A percentile compares a stretch with the other conserved stretches of the same genome.
These are phyloP conservation scores for Dichetophora obliterata DNA, from an alignment of 2,888 invertebrate species.

Conservation along the genomic window DNA sequence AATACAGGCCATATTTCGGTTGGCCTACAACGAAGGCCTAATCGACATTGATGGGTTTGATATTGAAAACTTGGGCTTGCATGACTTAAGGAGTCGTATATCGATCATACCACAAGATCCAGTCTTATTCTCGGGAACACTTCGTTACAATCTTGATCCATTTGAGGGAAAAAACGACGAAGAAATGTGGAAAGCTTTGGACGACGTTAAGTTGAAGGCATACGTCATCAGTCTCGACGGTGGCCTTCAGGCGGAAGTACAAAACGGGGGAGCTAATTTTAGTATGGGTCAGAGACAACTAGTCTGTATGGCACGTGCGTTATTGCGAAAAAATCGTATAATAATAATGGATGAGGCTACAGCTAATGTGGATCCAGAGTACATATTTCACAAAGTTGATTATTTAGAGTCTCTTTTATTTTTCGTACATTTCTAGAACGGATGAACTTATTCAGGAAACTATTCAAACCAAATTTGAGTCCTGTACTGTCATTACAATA, in stretches of 20 bases:
- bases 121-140: constrained; percentile 84
- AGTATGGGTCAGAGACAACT: constrained; percentile 92
- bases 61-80: constrained; percentile 78
- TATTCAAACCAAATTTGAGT: constrained; percentile 81
- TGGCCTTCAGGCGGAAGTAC: constrained; percentile 75
- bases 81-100: constrained; percentile 83
- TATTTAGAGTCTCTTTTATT: not conserved
- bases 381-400: constrained; percentile 59
- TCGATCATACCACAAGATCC: constrained; percentile 96
- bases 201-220: constrained; percentile 82
- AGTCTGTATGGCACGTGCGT: constrained; percentile 87
- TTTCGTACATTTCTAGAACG: constrained; percentile 72
- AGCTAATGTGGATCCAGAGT: constrained; percentile 90
- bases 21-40: constrained; percentile 83
- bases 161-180: constrained; percentile 81
- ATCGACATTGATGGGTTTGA: constrained; percentile 83
- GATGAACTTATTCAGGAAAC: constrained; percentile 87
- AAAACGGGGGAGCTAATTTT: constrained; percentile 84
- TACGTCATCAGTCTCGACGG: constrained; percentile 74
- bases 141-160: constrained; percentile 89
- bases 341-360: constrained; percentile 93
- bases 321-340: constrained; percentile 83
- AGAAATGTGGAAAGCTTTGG: constrained; percentile 82
- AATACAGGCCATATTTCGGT: constrained; percentile 85
- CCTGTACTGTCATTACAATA: constrained; percentile 91